Evolutionary conservation across 2,113 vertebrate genomes (phyloP).

Genomic region (Cettia cetti): DNA sequence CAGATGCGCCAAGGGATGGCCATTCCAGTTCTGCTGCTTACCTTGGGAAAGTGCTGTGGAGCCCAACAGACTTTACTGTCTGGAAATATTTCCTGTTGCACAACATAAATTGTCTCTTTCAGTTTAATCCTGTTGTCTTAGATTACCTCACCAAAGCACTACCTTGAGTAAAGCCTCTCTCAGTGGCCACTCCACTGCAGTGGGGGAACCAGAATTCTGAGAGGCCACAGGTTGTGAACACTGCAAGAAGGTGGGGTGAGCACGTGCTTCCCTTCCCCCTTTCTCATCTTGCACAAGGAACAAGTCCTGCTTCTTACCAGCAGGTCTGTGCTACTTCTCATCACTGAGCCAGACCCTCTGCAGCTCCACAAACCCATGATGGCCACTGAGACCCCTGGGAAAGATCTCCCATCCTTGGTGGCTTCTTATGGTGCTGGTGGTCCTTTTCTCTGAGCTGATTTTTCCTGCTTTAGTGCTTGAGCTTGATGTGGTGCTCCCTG

Average conservation of each 20-base stretch:
- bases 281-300: not conserved
- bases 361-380: rapidly evolving
- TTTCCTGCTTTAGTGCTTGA: not conserved
- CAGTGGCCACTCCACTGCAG: rapidly evolving
- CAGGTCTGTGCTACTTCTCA: rapidly evolving
- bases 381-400: not conserved
- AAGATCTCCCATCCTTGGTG: not conserved
- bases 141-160: constrained; percentile 24
- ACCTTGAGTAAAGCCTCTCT: constrained; percentile 6
- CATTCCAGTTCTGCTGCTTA: constrained; percentile 51
- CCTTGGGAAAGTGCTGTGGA: constrained; percentile 29
- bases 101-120: constrained; percentile 58
- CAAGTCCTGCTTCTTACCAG: not conserved
- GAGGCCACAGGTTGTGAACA: not conserved
- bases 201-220: not conserved
- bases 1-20: not conserved
- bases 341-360: not conserved
- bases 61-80: constrained; percentile 29
- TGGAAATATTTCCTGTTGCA: constrained; percentile 62
- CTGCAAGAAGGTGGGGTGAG: not conserved
- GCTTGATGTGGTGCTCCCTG: not conserved
- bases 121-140: constrained; percentile 52
- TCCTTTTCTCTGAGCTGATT: not conserved
- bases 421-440: not conserved
- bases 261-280: not conserved